A percentile compares a stretch with the other conserved stretches of the same genome.
phyloP scores from a whole-genome alignment of 2,888 invertebrate genomes.

The Erebia ligea region DNA sequence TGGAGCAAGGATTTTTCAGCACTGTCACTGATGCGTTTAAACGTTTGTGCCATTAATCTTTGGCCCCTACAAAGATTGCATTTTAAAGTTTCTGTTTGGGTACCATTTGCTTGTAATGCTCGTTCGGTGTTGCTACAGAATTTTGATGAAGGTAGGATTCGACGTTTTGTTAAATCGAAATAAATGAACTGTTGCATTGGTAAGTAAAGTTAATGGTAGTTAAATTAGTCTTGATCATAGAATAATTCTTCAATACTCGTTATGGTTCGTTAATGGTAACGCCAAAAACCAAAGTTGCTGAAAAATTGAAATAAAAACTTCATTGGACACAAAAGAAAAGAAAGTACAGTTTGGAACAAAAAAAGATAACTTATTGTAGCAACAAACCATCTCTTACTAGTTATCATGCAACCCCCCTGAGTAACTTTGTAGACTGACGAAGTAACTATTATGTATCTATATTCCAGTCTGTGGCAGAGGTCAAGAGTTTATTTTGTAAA shows the following conservation, averaged over 20 bases:
- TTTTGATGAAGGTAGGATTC: constrained; percentile 49
- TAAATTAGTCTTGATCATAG: neutral
- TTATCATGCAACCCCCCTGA: no score
- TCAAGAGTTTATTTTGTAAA: neutral
- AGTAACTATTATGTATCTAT: no score
- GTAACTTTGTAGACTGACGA: no score
- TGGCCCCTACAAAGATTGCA: constrained; percentile 70
- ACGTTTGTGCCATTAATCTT: constrained; percentile 76
- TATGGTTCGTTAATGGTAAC: neutral
- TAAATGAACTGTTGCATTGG: constrained; percentile 32
- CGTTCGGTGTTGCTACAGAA: constrained; percentile 50
- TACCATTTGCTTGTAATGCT: constrained; percentile 70
- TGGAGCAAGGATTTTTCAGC: constrained; percentile 65
- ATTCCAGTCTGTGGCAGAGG: neutral
- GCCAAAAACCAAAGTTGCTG: neutral
- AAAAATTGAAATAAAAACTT: neutral
- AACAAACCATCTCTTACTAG: no score
- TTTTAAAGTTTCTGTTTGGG: constrained; percentile 74
- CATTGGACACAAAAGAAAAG: neutral
- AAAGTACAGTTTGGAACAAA: no score
- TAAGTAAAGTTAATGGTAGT: neutral
- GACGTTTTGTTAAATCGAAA: constrained; percentile 49
- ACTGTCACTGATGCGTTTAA: constrained; percentile 70
- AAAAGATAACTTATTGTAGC: no score
- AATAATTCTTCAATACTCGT: neutral